Evolutionary conservation across 2,113 vertebrate genomes (phyloP), one percentile per base, ranked within the genome.

Genomic region (Nothocercus julius): DNA sequence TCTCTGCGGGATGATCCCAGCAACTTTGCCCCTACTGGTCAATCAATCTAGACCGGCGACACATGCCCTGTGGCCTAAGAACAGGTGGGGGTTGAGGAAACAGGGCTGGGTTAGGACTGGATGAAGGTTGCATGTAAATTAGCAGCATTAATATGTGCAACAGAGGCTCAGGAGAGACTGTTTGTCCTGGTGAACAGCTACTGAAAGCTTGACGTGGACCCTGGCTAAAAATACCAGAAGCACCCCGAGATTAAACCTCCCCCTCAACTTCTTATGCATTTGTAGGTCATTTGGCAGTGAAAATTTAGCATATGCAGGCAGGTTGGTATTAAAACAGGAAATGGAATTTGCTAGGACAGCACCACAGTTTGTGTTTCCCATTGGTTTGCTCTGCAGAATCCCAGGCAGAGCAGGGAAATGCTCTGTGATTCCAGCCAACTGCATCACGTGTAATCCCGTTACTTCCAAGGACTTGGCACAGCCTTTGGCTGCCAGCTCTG

Each of bases 81-180:
- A 90, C 92, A 96, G 95, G 95, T 96, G 95, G 89, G 91, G 76
- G 30, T 72, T 93, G 89, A 81, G 91, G 85, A 95, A 95, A 90
- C 12, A 79, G 77, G 85, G 67, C 74, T 58, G 69, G 86, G 69
- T 77, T 69, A 27, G 76, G 62, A 27, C 3, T 0, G 24, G 68
- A 87, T 86, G 90, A 72, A 92, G 77, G 90, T 66, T 91, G 87
- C 89, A 94, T 96, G 89, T 91, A 95, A 95, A 96, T 95, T 69
- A 95, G 40, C 51, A 75, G 58, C 45, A 88, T 94, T 88, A 94
- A 79, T 88, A 91, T 69, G 66, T 83, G 76, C 92, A 95, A 82
- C 64, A 81, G 91, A 94, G 73, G 79, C 91, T 91, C 89, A 62
- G 94, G 80, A 82, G 87, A 69, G 82, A 19, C 45, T 28, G 1